Base-by-base conservation (phyloP, 2,888 invertebrate genomes). In the Griposia aprilina region DNA sequence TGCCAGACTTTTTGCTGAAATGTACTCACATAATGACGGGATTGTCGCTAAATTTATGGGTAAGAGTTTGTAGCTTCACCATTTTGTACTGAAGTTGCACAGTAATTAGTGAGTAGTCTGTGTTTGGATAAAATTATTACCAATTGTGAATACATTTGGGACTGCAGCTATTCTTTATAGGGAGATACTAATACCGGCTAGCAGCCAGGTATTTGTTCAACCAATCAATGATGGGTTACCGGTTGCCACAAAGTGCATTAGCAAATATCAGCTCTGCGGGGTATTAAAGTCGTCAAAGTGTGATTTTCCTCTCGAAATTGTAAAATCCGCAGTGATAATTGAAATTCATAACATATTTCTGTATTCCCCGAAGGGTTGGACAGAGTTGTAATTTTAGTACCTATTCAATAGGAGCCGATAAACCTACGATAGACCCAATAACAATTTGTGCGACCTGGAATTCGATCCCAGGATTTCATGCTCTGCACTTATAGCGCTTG, bases 41-140 rank as follows among this genome's bases (percentile, higher is more conserved):
- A 80, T 81, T 52, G 77, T 87, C 1, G 76, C 80, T 30, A 83
- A 86, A 57, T 78, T 92, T 63, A 70, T 92, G 30, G 90, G 93
- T 92, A 73, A 87, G 90, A 73, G 4, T 57, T 76, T 20, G 3
- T n/a, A 6, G 7, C 1, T 41, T n/a, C 11, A n/a, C 4, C 4
- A 30, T 52, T 76, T 76, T 50, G 6, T 23, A 30, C 11, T 73
- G 17, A 0, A 55, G 7, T n/a, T n/a, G 1, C 30, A 30, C 26
- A 8, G 0, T 23, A 23, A 45, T 73, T 30, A 20, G 36, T 45
- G 0, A 20, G 15, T 23, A 45, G 8, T 50, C 10, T 20, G 15
- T 71, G 0, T n/a, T 66, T 10, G 2, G 0, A 11, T 41, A 66
- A n/a, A 66, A 45, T 17, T 5, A 11, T n/a, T n/a, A 59, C n/a